These are phyloP conservation scores for Meandrusa payeni DNA, from an alignment of 2,888 invertebrate genomes.

Conservation along the genomic window DNA sequence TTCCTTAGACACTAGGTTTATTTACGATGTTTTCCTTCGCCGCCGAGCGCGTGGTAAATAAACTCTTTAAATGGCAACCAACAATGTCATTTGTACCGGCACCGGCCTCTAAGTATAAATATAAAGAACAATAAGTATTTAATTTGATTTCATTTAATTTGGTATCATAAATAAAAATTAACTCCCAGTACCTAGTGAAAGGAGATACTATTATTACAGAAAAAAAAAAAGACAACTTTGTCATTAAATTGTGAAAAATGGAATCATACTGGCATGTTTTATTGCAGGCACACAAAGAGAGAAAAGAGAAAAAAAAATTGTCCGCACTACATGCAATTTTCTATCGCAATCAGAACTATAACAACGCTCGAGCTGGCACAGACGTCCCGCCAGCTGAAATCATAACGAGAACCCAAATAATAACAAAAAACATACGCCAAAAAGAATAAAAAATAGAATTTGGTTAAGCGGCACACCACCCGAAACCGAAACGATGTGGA, in stretches of 20 bases:
- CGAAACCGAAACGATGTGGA: conserved; percentile 68
- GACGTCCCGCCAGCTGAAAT: conserved; percentile 37
- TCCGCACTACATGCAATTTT: conserved; percentile 42
- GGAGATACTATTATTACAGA: conserved; percentile 11
- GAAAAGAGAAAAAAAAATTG: conserved; percentile 15
- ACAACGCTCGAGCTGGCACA: conserved; percentile 43
- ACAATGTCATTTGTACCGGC: too few relatives aligned
- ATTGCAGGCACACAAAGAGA: conserved; percentile 21
- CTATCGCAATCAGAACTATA: conserved; percentile 36
- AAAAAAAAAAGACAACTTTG: conserved; percentile 17
- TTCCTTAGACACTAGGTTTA: too few relatives aligned
- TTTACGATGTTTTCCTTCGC: too few relatives aligned
- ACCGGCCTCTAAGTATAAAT: too few relatives aligned
- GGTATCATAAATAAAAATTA: conserved; percentile 5
- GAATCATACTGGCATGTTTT: conserved; percentile 24
- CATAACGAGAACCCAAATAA: conserved; percentile 59
- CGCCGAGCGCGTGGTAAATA: too few relatives aligned
- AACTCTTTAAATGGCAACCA: too few relatives aligned
- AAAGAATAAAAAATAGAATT: conserved; percentile 50
- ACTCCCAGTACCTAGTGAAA: conserved; percentile 5
- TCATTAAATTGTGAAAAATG: conserved; percentile 23
- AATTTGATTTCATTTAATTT: too few relatives aligned
- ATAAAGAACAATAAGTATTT: too few relatives aligned
- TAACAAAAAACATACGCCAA: conserved; percentile 48
- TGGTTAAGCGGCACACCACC: conserved; percentile 68